These are phyloP conservation scores for Tympanoctomys barrerae DNA, from an alignment of 2,797 vertebrate genomes.

Conservation along the genomic window DNA sequence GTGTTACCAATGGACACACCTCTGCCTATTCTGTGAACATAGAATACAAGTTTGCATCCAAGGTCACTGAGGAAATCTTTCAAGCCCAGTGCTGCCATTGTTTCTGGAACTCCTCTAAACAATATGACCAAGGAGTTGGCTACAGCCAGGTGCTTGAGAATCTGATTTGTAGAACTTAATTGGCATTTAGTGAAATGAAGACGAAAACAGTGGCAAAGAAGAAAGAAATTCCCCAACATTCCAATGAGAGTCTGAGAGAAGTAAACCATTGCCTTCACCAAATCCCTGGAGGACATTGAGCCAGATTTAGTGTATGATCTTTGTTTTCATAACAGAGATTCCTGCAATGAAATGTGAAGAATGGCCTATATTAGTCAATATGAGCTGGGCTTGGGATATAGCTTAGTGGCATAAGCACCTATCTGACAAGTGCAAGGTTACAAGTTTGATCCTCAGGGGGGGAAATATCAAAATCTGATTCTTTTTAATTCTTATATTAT, in stretches of 20 bases:
- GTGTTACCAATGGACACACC: background rate
- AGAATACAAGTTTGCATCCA: background rate
- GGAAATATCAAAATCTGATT: too few species aligned
- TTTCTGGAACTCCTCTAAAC: background rate
- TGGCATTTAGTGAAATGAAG: too few species aligned
- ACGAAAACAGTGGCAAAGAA: too few species aligned
- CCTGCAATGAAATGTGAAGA: background rate
- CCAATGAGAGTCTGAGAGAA: background rate
- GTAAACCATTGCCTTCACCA: background rate
- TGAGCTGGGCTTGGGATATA: too few species aligned
- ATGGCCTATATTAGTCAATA: background rate
- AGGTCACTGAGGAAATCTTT: background rate
- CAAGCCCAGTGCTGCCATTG: background rate
- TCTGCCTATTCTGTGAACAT: background rate
- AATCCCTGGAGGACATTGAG: background rate
- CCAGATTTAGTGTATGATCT: too few species aligned
- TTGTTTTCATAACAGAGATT: too few species aligned
- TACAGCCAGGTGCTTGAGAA: too few species aligned
- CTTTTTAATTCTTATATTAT: background rate
- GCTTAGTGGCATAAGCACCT: too few species aligned
- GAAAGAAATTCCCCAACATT: too few species aligned
- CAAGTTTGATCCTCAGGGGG: too few species aligned
- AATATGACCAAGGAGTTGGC: background rate
- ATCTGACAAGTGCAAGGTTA: too few species aligned
- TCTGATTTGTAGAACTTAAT: too few species aligned